A percentile compares a stretch with the other conserved stretches of the same genome.
Evolutionary conservation across 1,140 invertebrate genomes (phyloP).

Genomic region (Dendroctonus valens): DNA sequence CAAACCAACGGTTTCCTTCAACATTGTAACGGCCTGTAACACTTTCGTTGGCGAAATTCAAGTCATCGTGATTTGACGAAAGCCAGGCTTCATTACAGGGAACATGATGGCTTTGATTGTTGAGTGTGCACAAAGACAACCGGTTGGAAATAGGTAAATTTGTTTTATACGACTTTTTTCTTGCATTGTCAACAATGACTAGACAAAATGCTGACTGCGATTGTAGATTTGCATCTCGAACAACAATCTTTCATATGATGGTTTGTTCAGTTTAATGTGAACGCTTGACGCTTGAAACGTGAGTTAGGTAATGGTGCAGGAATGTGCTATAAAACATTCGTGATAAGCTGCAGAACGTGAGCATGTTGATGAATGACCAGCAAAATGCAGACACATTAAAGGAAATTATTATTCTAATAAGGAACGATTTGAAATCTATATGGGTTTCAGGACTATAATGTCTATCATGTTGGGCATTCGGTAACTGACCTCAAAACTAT

Average conservation of each 20-base stretch:
- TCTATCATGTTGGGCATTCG: too few species aligned
- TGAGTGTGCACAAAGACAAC: conserved; percentile 11
- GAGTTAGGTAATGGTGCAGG: too few species aligned
- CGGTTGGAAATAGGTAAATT: conserved; percentile 9
- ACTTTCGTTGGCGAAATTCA: conserved; percentile 4
- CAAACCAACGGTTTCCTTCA: conserved; percentile 1
- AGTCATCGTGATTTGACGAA: conserved; percentile 12
- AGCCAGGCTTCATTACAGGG: not conserved
- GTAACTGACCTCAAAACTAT: too few species aligned
- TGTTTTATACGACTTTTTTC: conserved; percentile 8
- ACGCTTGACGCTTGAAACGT: too few species aligned
- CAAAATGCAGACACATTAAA: not conserved
- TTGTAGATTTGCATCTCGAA: not conserved
- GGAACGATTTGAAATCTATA: too few species aligned
- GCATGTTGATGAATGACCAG: too few species aligned
- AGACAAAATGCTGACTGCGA: conserved; percentile 1
- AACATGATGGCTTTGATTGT: conserved; percentile 10
- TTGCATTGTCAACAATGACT: conserved; percentile 9
- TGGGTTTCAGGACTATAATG: too few species aligned
- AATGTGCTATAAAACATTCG: too few species aligned
- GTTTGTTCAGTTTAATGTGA: too few species aligned
- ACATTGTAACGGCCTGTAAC: conserved; percentile 8
- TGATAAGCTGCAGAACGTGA: too few species aligned
- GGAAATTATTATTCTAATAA: too few species aligned
- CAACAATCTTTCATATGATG: too few species aligned